These are phyloP conservation scores for Pollenia labialis DNA, from an alignment of 2,888 invertebrate species.

Conservation along the genomic window DNA sequence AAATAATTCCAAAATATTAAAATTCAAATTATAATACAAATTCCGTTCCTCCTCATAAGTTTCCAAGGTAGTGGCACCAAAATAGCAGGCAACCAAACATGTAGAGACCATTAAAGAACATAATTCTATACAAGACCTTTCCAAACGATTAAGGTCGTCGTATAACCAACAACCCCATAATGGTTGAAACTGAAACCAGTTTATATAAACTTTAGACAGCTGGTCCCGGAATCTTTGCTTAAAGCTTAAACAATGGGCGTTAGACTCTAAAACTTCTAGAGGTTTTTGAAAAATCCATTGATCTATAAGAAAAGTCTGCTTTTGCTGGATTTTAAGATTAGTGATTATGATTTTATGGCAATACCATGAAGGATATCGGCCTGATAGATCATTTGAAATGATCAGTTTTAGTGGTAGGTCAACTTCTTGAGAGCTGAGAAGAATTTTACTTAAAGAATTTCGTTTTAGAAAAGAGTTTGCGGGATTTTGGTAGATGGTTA, in stretches of 20 bases:
- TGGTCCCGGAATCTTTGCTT: constrained; percentile 15
- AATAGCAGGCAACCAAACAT: constrained; percentile 65
- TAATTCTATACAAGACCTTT: constrained; percentile 72
- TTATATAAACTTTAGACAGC: constrained; percentile 34
- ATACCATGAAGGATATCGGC: constrained; percentile 78
- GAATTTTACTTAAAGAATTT: constrained; percentile 62
- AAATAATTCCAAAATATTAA: constrained; percentile 57
- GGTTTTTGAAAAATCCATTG: constrained; percentile 71
- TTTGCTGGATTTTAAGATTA: constrained; percentile 61
- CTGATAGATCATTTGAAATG: constrained; percentile 75
- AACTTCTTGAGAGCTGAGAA: constrained; percentile 32
- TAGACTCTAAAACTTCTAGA: background rate
- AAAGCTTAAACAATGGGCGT: background rate
- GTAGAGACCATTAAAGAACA: constrained; percentile 49
- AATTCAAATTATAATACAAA: constrained; percentile 66
- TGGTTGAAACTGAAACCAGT: constrained; percentile 73
- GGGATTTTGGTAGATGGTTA: constrained; percentile 70
- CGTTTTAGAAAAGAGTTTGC: constrained; percentile 45
- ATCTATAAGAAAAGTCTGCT: constrained; percentile 72
- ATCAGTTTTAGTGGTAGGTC: constrained; percentile 29
- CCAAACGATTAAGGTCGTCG: constrained; percentile 67
- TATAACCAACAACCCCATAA: constrained; percentile 70
- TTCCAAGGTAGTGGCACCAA: constrained; percentile 73
- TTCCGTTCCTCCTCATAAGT: constrained; percentile 76
- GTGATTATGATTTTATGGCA: constrained; percentile 75